These are phyloP conservation scores for Stenurella melanura DNA, from an alignment of 2,888 invertebrate species.

Conservation along the genomic window DNA sequence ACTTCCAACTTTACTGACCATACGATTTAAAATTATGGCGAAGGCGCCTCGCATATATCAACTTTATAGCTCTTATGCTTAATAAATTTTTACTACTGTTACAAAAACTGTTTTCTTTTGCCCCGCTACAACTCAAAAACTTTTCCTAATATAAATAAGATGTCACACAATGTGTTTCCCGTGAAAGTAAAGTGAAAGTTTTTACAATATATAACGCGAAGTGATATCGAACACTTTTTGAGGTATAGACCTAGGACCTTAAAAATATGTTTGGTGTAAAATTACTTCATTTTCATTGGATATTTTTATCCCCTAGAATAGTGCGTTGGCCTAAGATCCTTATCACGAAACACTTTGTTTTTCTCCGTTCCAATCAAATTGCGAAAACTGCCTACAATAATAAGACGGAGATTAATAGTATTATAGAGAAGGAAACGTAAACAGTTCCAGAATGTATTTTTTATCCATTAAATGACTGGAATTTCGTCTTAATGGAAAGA, in stretches of 20 bases:
- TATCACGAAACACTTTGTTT: slow-evolving; percentile 28
- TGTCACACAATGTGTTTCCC: slow-evolving; percentile 28
- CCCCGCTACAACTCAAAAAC: slow-evolving; percentile 4
- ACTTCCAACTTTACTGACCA: neutral
- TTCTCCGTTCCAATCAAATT: slow-evolving; percentile 19
- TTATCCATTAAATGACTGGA: slow-evolving; percentile 2
- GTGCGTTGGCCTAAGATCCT: neutral
- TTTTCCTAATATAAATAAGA: slow-evolving; percentile 28
- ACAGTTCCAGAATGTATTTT: slow-evolving; percentile 18
- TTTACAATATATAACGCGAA: slow-evolving; percentile 1
- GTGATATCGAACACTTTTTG: slow-evolving; percentile 5
- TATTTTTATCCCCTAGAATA: neutral
- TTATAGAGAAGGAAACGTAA: slow-evolving; percentile 12
- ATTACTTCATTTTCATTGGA: neutral
- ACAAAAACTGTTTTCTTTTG: neutral
- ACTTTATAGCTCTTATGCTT: slow-evolving; percentile 22
- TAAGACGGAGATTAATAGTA: slow-evolving; percentile 17
- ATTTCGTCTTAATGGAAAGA: slow-evolving; percentile 4
- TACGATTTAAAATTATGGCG: slow-evolving; percentile 22
- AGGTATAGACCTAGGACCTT: neutral
- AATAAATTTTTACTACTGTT: slow-evolving; percentile 20
- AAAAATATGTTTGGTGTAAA: neutral
- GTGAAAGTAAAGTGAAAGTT: slow-evolving; percentile 18
- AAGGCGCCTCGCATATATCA: slow-evolving; percentile 30
- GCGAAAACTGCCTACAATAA: slow-evolving; percentile 5